Evolutionary conservation across 2,113 vertebrate species (phyloP).

Genomic region (Bettongia penicillata): DNA sequence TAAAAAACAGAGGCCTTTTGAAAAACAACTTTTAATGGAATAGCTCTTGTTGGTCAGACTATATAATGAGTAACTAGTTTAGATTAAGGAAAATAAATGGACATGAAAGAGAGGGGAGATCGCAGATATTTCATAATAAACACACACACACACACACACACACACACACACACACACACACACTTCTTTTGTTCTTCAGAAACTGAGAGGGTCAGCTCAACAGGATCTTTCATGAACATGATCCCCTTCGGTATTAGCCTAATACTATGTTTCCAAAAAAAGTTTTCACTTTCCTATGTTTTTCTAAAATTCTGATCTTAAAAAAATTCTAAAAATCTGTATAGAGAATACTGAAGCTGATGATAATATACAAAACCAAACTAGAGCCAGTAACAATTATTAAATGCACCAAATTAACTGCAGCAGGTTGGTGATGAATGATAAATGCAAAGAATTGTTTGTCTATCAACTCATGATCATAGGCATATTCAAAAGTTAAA

Average conservation of each 20-base stretch:
- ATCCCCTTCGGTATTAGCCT: slow-evolving; percentile 60
- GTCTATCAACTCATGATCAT: slow-evolving; percentile 82
- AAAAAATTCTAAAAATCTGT: slow-evolving; percentile 74
- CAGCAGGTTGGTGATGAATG: slow-evolving; percentile 82
- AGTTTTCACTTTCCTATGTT: slow-evolving; percentile 78
- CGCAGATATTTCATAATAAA: slow-evolving; percentile 63
- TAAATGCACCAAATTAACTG: slow-evolving; percentile 83
- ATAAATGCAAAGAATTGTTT: slow-evolving; percentile 83
- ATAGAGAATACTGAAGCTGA: slow-evolving; percentile 82
- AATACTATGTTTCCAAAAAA: slow-evolving; percentile 57
- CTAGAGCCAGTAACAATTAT: slow-evolving; percentile 80
- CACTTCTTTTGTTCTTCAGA: slow-evolving; percentile 70
- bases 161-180: slow-evolving; percentile 62
- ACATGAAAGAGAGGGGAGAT: slow-evolving; percentile 56
- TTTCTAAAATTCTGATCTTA: slow-evolving; percentile 76
- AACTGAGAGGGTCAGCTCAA: slow-evolving; percentile 63
- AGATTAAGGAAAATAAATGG: slow-evolving; percentile 46
- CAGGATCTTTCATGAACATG: slow-evolving; percentile 59
- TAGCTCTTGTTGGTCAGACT: slow-evolving; percentile 50
- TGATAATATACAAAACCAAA: slow-evolving; percentile 84
- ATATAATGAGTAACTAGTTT: not conserved
- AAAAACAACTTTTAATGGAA: slow-evolving; percentile 53
- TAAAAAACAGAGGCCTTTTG: slow-evolving; percentile 51
- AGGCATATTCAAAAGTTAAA: slow-evolving; percentile 86
- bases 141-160: slow-evolving; percentile 65